phyloP scores from a whole-genome alignment of 64 coral and sea anemone species.

The Montipora capricornis region DNA sequence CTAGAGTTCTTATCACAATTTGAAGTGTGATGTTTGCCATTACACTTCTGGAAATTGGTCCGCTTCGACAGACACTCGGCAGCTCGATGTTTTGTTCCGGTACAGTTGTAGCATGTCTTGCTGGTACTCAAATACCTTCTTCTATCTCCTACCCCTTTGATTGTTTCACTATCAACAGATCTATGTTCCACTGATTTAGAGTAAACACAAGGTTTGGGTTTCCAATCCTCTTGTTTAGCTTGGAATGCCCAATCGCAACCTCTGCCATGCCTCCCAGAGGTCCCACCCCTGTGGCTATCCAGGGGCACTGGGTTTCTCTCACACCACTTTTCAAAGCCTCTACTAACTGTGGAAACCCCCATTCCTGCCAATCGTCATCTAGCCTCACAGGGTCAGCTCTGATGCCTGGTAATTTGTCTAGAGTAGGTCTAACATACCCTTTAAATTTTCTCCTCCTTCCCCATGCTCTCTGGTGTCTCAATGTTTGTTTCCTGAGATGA shows the following conservation, averaged over 20 bases:
- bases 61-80: slow-evolving; percentile 15
- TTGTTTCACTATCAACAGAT: slow-evolving; percentile 30
- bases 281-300: neutral
- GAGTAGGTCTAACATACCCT: slow-evolving; percentile 51
- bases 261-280: neutral
- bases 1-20: slow-evolving; percentile 36
- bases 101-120: slow-evolving; percentile 57
- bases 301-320: slow-evolving; percentile 58
- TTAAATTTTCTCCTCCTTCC: slow-evolving; percentile 35
- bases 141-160: slow-evolving; percentile 14
- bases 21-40: slow-evolving; percentile 37
- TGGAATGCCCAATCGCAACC: neutral
- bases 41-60: slow-evolving; percentile 23
- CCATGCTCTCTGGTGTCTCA: slow-evolving; percentile 40
- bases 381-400: slow-evolving; percentile 61
- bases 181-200: slow-evolving; percentile 31
- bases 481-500: slow-evolving; percentile 5
- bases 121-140: slow-evolving; percentile 20
- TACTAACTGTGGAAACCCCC: slow-evolving; percentile 56
- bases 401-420: slow-evolving; percentile 67
- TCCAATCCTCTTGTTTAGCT: slow-evolving; percentile 38
- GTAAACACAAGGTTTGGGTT: slow-evolving; percentile 22
- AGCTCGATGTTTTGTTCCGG: slow-evolving; percentile 45
- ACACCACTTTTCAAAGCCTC: slow-evolving; percentile 67
- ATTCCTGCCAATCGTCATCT: slow-evolving; percentile 71